Percentiles rank a stretch among this genome's conserved stretches.
Conservation (phyloP, 2,113 vertebrate species). For the Australoheros scitulus region DNA sequence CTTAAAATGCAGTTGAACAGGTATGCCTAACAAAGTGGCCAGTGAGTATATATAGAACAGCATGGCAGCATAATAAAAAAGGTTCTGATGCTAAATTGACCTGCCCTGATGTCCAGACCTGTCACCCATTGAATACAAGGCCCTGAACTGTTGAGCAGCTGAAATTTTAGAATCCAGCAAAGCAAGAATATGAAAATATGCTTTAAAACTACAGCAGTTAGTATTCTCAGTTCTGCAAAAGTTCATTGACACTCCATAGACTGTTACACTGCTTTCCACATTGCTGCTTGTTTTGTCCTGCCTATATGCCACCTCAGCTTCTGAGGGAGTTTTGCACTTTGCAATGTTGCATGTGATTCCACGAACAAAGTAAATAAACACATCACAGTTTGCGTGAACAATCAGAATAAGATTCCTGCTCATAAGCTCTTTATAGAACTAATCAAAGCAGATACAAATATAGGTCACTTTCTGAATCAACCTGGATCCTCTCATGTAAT, state of each 20-base stretch:
- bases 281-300: background rate
- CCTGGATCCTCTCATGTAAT: background rate
- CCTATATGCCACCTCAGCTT: background rate
- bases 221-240: background rate
- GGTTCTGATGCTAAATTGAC: background rate
- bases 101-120: background rate
- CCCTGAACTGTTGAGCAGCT: background rate
- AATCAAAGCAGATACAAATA: slow-evolving; percentile 15
- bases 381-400: background rate
- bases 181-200: background rate
- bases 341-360: background rate
- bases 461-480: slow-evolving; percentile 15
- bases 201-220: background rate
- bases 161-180: background rate
- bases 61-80: background rate
- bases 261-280: background rate
- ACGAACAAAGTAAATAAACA: background rate
- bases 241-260: background rate
- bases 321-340: background rate
- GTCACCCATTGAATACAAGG: background rate
- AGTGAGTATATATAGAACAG: background rate
- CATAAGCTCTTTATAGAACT: background rate
- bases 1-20: background rate
- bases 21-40: background rate
- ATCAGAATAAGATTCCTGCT: background rate